phyloP scores from a whole-genome alignment of 2,888 invertebrate species.

The Metallyticus violacea region DNA sequence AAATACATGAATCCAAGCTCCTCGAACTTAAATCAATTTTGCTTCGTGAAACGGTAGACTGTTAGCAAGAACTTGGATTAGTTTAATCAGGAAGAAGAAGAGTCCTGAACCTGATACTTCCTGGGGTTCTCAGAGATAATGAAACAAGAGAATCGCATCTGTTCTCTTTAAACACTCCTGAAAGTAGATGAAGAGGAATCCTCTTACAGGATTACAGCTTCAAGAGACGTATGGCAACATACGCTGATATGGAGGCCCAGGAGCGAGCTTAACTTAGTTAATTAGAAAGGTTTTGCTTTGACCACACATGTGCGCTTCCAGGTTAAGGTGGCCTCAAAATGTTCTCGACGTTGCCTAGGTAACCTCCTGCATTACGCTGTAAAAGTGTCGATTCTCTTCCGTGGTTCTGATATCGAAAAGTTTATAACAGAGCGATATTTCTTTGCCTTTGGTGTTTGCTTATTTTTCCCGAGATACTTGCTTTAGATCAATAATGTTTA shows the following conservation, averaged over 20 bases:
- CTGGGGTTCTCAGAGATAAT: background rate
- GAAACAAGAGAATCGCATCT: background rate
- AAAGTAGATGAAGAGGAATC: too few species aligned
- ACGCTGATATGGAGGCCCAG: too few species aligned
- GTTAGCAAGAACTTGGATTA: too few species aligned
- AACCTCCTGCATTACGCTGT: background rate
- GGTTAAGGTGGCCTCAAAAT: background rate
- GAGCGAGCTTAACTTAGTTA: background rate
- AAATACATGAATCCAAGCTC: too few species aligned
- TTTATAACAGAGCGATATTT: too few species aligned
- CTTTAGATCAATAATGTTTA: too few species aligned
- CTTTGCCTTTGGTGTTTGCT: too few species aligned
- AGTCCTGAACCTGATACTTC: too few species aligned
- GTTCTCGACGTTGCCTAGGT: background rate
- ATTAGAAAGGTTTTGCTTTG: background rate
- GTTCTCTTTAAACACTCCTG: too few species aligned
- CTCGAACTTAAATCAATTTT: too few species aligned
- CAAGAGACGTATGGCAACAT: background rate
- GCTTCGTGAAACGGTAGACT: background rate
- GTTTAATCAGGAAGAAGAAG: background rate
- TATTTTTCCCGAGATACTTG: too few species aligned
- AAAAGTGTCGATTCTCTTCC: background rate
- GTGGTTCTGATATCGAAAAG: background rate
- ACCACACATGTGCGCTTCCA: background rate
- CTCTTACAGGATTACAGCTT: background rate